A percentile compares a stretch with the other conserved stretches of the same genome.
phyloP scores from a whole-genome alignment of 2,888 invertebrate species.

The Aplocera efformata region DNA sequence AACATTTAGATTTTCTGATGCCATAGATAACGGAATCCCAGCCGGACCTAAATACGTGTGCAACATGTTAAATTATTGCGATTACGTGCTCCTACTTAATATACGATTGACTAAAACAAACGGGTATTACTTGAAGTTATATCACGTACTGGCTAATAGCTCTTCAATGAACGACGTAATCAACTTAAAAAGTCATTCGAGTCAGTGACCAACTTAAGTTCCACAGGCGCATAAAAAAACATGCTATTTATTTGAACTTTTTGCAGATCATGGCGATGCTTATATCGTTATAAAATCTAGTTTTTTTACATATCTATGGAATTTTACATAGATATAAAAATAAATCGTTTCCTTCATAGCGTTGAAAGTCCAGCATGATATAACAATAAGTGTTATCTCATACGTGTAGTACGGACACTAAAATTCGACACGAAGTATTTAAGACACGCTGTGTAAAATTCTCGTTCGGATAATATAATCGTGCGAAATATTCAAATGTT shows the following conservation, averaged over 20 bases:
- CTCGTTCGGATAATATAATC: conserved; percentile 22
- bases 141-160: conserved; percentile 46
- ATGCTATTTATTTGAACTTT: conserved; percentile 14
- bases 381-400: conserved; percentile 34
- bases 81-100: conserved; percentile 46
- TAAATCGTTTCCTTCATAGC: conserved; percentile 29
- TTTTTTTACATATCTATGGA: no score
- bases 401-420: conserved; percentile 7
- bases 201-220: conserved; percentile 24
- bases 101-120: conserved; percentile 39
- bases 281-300: neutral
- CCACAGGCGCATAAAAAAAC: conserved; percentile 21
- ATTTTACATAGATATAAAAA: no score
- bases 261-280: neutral
- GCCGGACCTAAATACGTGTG: conserved; percentile 46
- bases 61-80: conserved; percentile 36
- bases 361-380: conserved; percentile 42
- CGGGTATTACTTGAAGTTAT: conserved; percentile 33
- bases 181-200: conserved; percentile 19
- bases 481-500: conserved; percentile 24
- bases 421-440: conserved; percentile 23
- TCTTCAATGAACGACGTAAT: conserved; percentile 31
- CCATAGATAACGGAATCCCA: conserved; percentile 43
- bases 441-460: conserved; percentile 15
- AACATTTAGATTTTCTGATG: conserved; percentile 26